Evolutionary conservation across 2,888 invertebrate species (phyloP).

Genomic region (Drosophila fulvimacula): DNA sequence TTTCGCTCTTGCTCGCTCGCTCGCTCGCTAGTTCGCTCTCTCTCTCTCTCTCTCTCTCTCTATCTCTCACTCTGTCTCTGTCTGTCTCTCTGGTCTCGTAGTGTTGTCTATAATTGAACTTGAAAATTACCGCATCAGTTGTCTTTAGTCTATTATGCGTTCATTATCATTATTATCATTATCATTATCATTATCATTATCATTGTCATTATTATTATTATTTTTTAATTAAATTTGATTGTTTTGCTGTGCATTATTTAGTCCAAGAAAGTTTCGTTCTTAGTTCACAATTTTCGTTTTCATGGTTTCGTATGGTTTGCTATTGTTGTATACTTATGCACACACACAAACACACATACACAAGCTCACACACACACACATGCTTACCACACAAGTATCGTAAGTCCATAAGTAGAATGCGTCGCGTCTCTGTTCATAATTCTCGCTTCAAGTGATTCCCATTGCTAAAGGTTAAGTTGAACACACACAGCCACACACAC

Average conservation of each 20-base stretch:
- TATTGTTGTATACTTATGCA: constrained; percentile 30
- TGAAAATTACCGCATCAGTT: constrained; percentile 31
- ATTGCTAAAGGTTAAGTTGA: constrained; percentile 27
- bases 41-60: constrained; percentile 13
- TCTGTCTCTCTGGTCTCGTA: constrained; percentile 41
- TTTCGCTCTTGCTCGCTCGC: constrained; percentile 22
- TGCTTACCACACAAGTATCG: not conserved
- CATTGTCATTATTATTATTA: constrained; percentile 11
- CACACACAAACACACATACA: not conserved
- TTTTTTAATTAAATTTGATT: constrained; percentile 13
- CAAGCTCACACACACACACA: not conserved
- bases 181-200: constrained; percentile 16
- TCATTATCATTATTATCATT: constrained; percentile 14
- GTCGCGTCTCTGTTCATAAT: constrained; percentile 25
- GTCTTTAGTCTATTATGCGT: constrained; percentile 24
- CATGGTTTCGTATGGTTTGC: constrained; percentile 17
- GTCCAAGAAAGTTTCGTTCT: constrained; percentile 6
- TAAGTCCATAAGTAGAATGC: constrained; percentile 45
- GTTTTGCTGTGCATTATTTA: constrained; percentile 34
- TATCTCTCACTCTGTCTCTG: constrained; percentile 20
- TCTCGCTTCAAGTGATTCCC: constrained; percentile 28
- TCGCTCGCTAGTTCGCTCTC: constrained; percentile 24
- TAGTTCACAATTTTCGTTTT: constrained; percentile 9
- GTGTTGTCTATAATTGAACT: constrained; percentile 42
- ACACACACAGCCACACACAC: not conserved